Evolutionary conservation across 2,113 vertebrate species (phyloP).

Genomic region (Gobiocypris rarus): DNA sequence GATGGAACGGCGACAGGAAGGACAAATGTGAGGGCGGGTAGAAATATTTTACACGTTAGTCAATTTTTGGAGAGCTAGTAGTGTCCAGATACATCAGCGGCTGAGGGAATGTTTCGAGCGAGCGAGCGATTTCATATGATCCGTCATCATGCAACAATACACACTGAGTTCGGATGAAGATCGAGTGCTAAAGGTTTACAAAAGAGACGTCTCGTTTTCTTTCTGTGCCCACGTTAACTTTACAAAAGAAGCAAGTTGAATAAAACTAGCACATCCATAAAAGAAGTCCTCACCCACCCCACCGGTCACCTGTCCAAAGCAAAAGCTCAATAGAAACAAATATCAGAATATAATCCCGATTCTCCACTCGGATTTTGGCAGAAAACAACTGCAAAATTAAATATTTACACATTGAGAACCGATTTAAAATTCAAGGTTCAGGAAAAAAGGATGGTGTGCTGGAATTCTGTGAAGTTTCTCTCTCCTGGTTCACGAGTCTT

Average conservation of each 20-base stretch:
- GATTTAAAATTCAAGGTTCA: slow-evolving; percentile 36
- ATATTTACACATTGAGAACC: slow-evolving; percentile 58
- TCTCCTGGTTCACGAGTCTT: slow-evolving; percentile 34
- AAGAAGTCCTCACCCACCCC: slow-evolving; percentile 54
- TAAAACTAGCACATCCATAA: slow-evolving; percentile 64
- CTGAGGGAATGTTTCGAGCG: not conserved
- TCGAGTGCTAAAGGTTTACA: slow-evolving; percentile 72
- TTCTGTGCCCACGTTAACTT: slow-evolving; percentile 58
- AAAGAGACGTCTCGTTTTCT: slow-evolving; percentile 54
- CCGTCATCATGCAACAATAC: slow-evolving; percentile 76
- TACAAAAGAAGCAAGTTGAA: slow-evolving; percentile 71
- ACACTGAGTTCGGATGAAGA: slow-evolving; percentile 64
- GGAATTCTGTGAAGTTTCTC: slow-evolving; percentile 43
- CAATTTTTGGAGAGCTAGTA: slow-evolving; percentile 63
- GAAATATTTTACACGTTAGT: slow-evolving; percentile 80
- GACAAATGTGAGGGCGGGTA: slow-evolving; percentile 58
- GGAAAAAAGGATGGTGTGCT: slow-evolving; percentile 33
- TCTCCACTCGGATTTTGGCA: not conserved
- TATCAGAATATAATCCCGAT: slow-evolving; percentile 31
- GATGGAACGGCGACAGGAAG: not conserved
- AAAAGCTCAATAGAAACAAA: slow-evolving; percentile 46
- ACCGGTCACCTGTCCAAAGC: slow-evolving; percentile 52
- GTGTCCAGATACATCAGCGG: not conserved
- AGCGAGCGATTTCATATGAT: slow-evolving; percentile 57
- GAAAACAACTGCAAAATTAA: slow-evolving; percentile 50